A percentile compares a stretch with the other conserved stretches of the same genome.
Conservation (phyloP, 2,888 invertebrate genomes). For the Pristionchus entomophagus region DNA sequence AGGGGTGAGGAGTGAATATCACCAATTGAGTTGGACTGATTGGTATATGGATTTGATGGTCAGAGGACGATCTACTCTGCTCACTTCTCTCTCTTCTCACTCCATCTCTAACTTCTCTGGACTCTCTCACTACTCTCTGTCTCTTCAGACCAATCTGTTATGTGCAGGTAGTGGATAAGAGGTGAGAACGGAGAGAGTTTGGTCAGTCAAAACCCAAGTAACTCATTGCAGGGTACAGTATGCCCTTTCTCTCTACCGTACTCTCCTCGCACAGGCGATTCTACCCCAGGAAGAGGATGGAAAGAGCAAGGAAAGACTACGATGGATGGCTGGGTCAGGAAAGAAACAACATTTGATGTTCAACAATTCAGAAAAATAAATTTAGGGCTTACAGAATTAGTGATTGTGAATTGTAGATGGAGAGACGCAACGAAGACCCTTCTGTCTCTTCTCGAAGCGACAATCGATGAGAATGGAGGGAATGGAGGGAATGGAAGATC, state of each 20-base stretch:
- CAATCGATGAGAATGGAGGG: neutral
- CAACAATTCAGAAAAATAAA: too few relatives aligned
- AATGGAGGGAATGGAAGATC: neutral
- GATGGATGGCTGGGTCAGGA: slow-evolving; percentile 20
- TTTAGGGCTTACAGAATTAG: neutral
- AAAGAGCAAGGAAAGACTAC: neutral
- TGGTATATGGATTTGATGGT: neutral
- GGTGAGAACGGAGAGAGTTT: neutral
- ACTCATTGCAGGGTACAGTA: neutral
- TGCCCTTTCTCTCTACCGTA: slow-evolving; percentile 11
- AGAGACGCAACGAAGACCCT: slow-evolving; percentile 14
- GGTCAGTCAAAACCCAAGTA: neutral
- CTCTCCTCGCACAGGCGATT: neutral
- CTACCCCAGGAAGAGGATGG: neutral
- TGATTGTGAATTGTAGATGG: neutral
- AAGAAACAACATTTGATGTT: too few relatives aligned
- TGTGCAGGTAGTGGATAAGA: neutral
- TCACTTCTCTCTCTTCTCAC: slow-evolving; percentile 25
- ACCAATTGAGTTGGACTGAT: neutral
- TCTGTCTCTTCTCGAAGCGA: neutral
- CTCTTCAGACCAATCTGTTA: slow-evolving; percentile 6
- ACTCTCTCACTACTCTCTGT: neutral
- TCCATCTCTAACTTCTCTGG: slow-evolving; percentile 11
- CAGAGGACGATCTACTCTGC: slow-evolving; percentile 19
- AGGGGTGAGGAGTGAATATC: slow-evolving; percentile 15